Evolutionary conservation across 2,797 vertebrate genomes (phyloP).

Genomic region (Carapus acus): DNA sequence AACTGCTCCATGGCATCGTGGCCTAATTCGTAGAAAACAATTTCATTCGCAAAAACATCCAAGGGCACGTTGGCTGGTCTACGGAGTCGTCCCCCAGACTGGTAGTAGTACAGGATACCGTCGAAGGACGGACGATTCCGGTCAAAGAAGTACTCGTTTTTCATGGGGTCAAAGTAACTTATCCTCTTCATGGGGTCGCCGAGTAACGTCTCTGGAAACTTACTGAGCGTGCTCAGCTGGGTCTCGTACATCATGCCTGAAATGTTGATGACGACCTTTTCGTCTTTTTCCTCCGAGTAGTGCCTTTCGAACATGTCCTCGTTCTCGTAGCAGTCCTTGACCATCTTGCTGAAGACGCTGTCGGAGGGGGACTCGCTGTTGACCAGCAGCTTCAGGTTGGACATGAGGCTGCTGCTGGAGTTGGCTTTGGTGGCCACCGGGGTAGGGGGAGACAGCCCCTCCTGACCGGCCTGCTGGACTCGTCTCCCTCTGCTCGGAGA

Average conservation of each 20-base stretch:
- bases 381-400: slow-evolving; percentile 81
- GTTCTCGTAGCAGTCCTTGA: slow-evolving; percentile 74
- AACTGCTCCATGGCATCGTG: slow-evolving; percentile 94
- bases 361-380: slow-evolving; percentile 82
- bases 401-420: slow-evolving; percentile 82
- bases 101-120: slow-evolving; percentile 94
- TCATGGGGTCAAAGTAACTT: slow-evolving; percentile 93
- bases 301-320: slow-evolving; percentile 76
- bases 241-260: slow-evolving; percentile 94
- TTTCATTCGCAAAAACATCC: slow-evolving; percentile 93
- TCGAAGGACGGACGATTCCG: slow-evolving; percentile 95
- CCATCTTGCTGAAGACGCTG: slow-evolving; percentile 82
- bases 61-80: slow-evolving; percentile 93
- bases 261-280: slow-evolving; percentile 91
- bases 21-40: slow-evolving; percentile 93
- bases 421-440: slow-evolving; percentile 72
- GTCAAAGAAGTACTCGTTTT: slow-evolving; percentile 96
- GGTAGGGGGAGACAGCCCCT: slow-evolving; percentile 54
- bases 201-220: slow-evolving; percentile 90
- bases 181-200: slow-evolving; percentile 88
- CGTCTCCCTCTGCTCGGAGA: slow-evolving; percentile 60
- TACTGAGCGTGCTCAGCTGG: slow-evolving; percentile 86
- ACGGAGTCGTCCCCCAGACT: slow-evolving; percentile 90
- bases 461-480: slow-evolving; percentile 48
- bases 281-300: slow-evolving; percentile 79